Evolutionary conservation across 2,113 vertebrate species (phyloP).

Genomic region (Polypterus bichir): DNA sequence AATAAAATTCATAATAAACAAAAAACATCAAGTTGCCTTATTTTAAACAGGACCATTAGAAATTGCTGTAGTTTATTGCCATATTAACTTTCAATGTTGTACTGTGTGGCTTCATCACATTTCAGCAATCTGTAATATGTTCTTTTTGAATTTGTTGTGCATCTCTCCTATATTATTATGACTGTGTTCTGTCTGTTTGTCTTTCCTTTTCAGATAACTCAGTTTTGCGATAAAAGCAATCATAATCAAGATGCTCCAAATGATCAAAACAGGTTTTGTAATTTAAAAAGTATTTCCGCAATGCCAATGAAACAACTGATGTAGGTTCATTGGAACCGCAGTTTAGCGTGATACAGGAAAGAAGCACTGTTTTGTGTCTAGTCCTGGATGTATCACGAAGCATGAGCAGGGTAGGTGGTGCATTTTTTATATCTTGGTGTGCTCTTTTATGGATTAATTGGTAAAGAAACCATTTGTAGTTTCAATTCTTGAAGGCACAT

Average conservation of each 20-base stretch:
- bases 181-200: no score
- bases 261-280: not conserved
- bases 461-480: no score
- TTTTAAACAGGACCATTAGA: no score
- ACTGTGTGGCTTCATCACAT: no score
- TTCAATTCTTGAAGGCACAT: not conserved
- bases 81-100: no score
- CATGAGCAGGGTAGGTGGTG: not conserved
- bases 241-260: slow-evolving; percentile 1
- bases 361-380: not conserved
- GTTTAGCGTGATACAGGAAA: not conserved
- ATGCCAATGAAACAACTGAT: not conserved
- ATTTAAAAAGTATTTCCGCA: not conserved
- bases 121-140: no score
- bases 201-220: slow-evolving; percentile 2
- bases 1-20: no score
- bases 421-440: not conserved
- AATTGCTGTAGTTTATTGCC: no score
- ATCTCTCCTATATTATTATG: no score
- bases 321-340: not conserved
- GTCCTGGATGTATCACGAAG: slow-evolving; percentile 3
- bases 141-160: no score
- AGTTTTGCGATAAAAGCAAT: not conserved
- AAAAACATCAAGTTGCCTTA: no score
- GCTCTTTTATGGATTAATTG: not conserved